Base-by-base conservation (phyloP, 1,140 invertebrate genomes). In the Ladona fulva region DNA sequence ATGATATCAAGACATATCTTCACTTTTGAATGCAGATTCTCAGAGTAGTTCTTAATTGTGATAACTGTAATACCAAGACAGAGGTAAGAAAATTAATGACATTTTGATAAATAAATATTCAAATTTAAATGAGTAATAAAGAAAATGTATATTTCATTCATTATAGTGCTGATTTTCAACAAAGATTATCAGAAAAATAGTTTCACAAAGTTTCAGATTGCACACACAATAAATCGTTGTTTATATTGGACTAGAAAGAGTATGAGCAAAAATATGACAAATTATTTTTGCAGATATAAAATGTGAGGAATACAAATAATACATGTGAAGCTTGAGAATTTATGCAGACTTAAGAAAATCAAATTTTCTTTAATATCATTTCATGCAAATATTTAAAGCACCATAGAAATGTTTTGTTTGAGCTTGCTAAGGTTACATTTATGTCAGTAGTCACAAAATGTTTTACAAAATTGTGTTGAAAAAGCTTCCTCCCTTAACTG, bases 141-240 rank as follows among this genome's bases (percentile, higher is more conserved):
- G 52, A 66, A 37, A 66, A 66, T 66, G 52, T 66, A 22, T 66
- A 52, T 66, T 66, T 66, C 52, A 66, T 66, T 66, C 52, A 66
- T 66, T 16, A 22, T 66, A 66, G 12, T 66, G 52, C 52, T 66
- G 52, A 12, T 66, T 66, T 22, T 66, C 52, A 66, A 66, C 52
- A 66, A 66, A 66, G 52, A 66, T 12, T 66, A 12, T 66, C 52
- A 66, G 52, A 66, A 66, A 66, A 66, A 66, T 66, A 66, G 52
- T 66, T 66, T 66, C n/a, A 66, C 52, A 66, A 19, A 66, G 52
- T 66, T 66, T 22, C 29, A 37, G 29, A 37, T 37, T 37, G 29
- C 29, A 37, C 29, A 19, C 16, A 66, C n/a, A 22, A 19, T 66
- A 66, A 66, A 66, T 66, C 52, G 52, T 66, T 66, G 52, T 66